Evolutionary conservation across 2,797 vertebrate species (phyloP).

Genomic region (Amazonetta brasiliensis): DNA sequence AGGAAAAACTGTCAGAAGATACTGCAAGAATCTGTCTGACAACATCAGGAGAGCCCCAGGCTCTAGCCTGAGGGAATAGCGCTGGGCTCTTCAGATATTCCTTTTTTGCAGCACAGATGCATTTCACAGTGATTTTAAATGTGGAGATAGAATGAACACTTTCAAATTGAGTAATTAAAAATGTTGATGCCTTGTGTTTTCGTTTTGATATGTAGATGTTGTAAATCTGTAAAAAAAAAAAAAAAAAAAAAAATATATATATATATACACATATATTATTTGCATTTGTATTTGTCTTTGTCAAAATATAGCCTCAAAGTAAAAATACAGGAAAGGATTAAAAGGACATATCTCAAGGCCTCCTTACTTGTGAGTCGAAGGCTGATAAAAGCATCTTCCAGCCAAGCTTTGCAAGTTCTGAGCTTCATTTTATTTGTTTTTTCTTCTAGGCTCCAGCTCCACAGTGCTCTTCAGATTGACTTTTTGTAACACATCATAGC

Average conservation of each 20-base stretch:
- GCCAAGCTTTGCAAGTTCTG: neutral
- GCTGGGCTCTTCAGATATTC: neutral
- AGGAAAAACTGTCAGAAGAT: neutral
- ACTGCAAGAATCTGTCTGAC: neutral
- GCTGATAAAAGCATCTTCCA: neutral
- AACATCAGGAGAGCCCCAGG: neutral
- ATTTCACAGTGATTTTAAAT: neutral
- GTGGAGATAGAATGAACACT: neutral
- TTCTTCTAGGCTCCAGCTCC: neutral
- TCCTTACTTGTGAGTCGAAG: neutral
- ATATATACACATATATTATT: neutral
- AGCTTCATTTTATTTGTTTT: neutral
- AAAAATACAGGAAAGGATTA: neutral
- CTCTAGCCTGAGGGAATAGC: neutral
- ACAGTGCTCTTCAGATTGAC: neutral
- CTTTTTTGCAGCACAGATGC: neutral
- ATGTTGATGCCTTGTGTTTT: neutral
- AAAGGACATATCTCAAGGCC: neutral
- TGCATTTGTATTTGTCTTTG: neutral
- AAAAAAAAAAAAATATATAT: too few species aligned
- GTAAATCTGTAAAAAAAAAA: neutral
- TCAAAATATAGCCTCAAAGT: neutral
- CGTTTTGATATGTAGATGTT: neutral
- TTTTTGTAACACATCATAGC: neutral
- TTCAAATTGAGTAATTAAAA: neutral